These are phyloP conservation scores for Platysteira castanea DNA, from an alignment of 2,113 vertebrate species.

Conservation along the genomic window DNA sequence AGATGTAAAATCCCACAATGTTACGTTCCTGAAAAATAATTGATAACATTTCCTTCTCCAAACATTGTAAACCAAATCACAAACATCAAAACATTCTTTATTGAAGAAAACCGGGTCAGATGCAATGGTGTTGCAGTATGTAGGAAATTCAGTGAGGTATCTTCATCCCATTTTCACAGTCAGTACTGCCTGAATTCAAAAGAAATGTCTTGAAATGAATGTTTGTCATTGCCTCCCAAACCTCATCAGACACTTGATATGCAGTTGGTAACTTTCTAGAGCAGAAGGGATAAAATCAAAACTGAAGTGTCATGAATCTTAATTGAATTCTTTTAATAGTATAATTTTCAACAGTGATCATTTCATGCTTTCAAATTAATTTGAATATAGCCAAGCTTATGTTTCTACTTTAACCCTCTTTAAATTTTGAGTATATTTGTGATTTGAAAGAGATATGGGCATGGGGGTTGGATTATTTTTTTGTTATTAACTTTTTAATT, in stretches of 20 bases:
- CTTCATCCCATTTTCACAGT: not conserved
- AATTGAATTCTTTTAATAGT: conserved; percentile 26
- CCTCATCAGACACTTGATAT: not conserved
- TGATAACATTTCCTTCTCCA: not conserved
- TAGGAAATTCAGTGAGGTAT: not conserved
- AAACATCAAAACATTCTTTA: not conserved
- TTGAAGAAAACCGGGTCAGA: not conserved
- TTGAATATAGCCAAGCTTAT: not conserved
- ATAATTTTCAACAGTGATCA: conserved; percentile 7
- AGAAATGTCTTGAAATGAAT: not conserved
- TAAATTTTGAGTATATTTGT: not conserved
- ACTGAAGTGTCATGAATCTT: not conserved
- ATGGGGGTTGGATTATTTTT: not conserved
- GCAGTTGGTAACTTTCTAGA: not conserved
- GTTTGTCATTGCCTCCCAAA: not conserved
- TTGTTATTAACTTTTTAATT: not conserved
- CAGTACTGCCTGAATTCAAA: not conserved
- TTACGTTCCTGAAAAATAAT: not conserved
- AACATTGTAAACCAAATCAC: not conserved
- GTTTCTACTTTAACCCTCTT: not conserved
- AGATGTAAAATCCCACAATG: not conserved
- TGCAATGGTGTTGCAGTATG: not conserved
- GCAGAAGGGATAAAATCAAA: conserved; percentile 44
- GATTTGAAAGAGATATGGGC: not conserved
- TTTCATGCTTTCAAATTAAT: conserved; percentile 5